A percentile compares a stretch with the other conserved stretches of the same genome.
Conservation (phyloP, 37 sponge, comb jelly and placozoan species). For the Crambe crambe region DNA sequence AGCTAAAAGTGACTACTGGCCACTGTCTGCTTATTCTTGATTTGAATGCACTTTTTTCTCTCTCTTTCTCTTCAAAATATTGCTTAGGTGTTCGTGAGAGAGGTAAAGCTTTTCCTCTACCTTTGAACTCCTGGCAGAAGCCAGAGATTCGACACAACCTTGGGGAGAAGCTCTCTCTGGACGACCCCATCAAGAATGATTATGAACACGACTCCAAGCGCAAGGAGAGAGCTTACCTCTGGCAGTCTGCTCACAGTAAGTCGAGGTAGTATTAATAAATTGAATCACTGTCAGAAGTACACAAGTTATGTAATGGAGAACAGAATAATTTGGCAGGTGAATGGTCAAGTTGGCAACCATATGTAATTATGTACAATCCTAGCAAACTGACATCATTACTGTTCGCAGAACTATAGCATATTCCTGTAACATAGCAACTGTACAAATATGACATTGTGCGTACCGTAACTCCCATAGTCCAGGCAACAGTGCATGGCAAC, state of each 20-base stretch:
- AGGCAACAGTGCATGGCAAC: no score
- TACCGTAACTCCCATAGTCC: no score
- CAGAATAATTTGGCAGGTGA: no score
- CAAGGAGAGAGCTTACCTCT: conserved; percentile 22
- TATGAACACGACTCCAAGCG: conserved; percentile 7
- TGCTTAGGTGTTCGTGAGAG: conserved; percentile 17
- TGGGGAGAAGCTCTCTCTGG: conserved; percentile 57
- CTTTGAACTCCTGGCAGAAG: conserved; percentile 55
- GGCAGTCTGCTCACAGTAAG: conserved; percentile 77
- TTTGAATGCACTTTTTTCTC: background rate
- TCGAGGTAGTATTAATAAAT: background rate
- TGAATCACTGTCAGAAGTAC: no score
- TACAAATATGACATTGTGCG: no score
- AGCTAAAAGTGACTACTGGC: background rate
- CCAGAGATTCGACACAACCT: conserved; percentile 75
- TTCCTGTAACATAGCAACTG: no score
- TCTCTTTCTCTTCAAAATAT: background rate
- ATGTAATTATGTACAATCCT: no score
- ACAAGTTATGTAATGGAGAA: no score
- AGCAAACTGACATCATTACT: no score
- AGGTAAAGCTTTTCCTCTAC: conserved; percentile 6
- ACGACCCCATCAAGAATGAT: conserved; percentile 44
- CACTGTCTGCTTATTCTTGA: no score
- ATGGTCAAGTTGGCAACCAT: no score
- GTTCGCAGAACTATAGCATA: no score